Evolutionary conservation across 2,113 vertebrate genomes (phyloP).

Genomic region (Echinops telfairi): DNA sequence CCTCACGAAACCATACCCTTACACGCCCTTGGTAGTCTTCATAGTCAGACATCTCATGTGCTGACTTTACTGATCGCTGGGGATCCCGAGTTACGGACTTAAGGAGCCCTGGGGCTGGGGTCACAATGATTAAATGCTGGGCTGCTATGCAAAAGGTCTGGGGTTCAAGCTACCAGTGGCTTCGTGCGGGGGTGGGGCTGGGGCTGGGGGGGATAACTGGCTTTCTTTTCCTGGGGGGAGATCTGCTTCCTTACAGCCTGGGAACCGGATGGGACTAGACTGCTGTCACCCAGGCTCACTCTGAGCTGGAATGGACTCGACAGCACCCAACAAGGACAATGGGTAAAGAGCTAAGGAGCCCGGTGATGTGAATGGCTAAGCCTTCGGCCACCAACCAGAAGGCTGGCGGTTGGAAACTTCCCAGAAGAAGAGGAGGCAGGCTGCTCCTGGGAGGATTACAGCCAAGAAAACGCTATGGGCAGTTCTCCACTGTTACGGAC

Average conservation of each 20-base stretch:
- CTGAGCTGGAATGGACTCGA: background rate
- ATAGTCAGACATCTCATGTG: background rate
- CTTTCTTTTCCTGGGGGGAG: background rate
- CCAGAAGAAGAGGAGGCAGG: background rate
- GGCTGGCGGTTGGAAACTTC: background rate
- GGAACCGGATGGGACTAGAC: background rate
- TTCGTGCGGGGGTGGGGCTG: background rate
- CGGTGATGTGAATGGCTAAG: background rate
- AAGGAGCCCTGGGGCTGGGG: background rate
- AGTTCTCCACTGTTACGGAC: background rate
- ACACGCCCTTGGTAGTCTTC: accelerated
- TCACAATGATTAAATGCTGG: background rate
- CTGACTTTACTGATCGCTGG: background rate
- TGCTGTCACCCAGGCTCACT: background rate
- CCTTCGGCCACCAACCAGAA: background rate
- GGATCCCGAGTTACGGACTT: background rate
- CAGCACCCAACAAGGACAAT: background rate
- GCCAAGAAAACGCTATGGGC: background rate
- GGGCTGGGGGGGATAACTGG: too few species aligned
- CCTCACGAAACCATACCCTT: background rate
- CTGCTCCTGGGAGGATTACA: background rate
- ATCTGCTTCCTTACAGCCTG: background rate
- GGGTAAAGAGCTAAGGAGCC: background rate
- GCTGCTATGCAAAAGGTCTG: background rate
- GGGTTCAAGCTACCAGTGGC: background rate